These are phyloP conservation scores for Acrobasis suavella DNA, from an alignment of 2,888 invertebrate species.

Conservation along the genomic window DNA sequence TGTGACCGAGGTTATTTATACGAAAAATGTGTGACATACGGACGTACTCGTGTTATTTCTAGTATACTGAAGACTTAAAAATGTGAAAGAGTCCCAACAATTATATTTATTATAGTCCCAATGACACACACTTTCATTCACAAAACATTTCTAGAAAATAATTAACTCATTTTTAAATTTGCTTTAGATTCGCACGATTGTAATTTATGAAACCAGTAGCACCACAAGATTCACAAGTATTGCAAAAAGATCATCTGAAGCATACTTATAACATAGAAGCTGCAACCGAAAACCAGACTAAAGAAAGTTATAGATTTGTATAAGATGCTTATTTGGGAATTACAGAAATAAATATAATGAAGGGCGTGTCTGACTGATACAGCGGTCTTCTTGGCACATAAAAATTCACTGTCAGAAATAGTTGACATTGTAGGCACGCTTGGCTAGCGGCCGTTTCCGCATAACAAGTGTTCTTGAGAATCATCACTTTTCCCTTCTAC, in stretches of 20 bases:
- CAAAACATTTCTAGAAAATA: background rate
- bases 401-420: constrained; percentile 60
- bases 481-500: constrained; percentile 16
- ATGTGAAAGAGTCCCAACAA: constrained; percentile 32
- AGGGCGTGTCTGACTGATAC: constrained; percentile 46
- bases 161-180: background rate
- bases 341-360: constrained; percentile 39
- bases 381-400: constrained; percentile 51
- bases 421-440: constrained; percentile 66
- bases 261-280: no score
- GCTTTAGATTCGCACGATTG: no score
- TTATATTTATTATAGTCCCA: constrained; percentile 23
- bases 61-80: constrained; percentile 42
- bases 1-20: constrained; percentile 65
- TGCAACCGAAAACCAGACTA: no score
- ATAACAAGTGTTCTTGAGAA: constrained; percentile 40
- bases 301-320: background rate
- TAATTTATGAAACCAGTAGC: no score
- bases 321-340: background rate
- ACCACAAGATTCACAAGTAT: no score
- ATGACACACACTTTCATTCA: constrained; percentile 30
- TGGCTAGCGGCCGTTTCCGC: constrained; percentile 61
- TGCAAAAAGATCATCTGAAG: no score
- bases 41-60: constrained; percentile 55
- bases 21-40: constrained; percentile 58